Conservation (phyloP, 2,113 vertebrate species). For the Aythya baeri region DNA sequence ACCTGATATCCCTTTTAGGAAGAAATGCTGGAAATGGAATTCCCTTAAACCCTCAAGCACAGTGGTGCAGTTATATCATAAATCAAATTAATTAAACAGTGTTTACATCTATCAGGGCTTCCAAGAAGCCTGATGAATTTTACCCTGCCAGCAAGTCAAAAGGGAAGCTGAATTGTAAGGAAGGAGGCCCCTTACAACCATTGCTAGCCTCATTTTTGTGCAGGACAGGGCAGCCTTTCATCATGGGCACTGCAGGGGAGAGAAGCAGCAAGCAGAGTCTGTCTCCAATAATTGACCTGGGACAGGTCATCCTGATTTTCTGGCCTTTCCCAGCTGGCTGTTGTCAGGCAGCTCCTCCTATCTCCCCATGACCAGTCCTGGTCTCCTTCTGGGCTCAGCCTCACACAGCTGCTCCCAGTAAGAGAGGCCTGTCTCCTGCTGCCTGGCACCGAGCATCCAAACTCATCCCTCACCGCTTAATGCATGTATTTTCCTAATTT, state of each 20-base stretch:
- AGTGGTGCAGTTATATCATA: slow-evolving; percentile 35
- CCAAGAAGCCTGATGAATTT: slow-evolving; percentile 1
- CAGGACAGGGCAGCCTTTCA: rapidly evolving
- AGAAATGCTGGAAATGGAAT: not conserved
- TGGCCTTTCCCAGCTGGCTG: not conserved
- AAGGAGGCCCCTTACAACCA: not conserved
- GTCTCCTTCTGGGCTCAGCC: not conserved
- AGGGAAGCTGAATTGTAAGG: not conserved
- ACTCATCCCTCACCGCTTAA: no score
- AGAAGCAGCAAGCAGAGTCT: not conserved
- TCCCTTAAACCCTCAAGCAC: slow-evolving; percentile 21
- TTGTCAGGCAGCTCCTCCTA: not conserved
- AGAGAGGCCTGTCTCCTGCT: not conserved
- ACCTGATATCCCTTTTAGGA: slow-evolving; percentile 13
- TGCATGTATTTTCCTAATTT: not conserved
- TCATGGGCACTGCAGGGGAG: not conserved
- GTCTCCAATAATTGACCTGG: not conserved
- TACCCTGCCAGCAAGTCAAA: not conserved
- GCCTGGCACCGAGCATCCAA: rapidly evolving
- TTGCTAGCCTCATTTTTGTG: not conserved
- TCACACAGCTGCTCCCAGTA: rapidly evolving
- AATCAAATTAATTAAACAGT: slow-evolving; percentile 53
- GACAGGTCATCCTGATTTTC: not conserved
- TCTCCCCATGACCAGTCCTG: not conserved
- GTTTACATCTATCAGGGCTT: slow-evolving; percentile 12